Conservation (phyloP, 2,797 vertebrate genomes). For the Acrossocheilus fasciatus region DNA sequence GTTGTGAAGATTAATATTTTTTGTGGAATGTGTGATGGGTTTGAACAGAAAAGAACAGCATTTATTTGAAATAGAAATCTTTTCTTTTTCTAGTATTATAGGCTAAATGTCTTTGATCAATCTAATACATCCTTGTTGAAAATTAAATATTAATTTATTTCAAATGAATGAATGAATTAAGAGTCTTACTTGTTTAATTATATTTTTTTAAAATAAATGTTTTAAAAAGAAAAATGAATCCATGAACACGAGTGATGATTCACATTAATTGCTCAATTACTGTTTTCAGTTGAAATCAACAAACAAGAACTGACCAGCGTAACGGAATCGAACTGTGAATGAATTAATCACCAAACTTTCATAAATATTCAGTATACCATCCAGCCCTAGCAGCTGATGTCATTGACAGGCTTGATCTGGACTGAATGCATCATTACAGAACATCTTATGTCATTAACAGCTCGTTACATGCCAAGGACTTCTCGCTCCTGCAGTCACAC, state of each 20-base stretch:
- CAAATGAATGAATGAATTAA: no score
- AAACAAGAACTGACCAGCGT: not conserved
- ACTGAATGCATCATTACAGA: conserved; percentile 50
- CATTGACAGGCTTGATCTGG: conserved; percentile 39
- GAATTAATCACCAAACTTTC: not conserved
- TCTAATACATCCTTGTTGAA: not conserved
- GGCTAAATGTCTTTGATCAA: not conserved
- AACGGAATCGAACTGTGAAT: not conserved
- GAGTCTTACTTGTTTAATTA: not conserved
- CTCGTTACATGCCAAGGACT: conserved; percentile 54
- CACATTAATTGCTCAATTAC: not conserved
- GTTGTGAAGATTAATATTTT: not conserved
- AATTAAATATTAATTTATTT: not conserved
- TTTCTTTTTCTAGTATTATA: not conserved
- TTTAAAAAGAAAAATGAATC: not conserved
- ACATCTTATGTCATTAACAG: conserved; percentile 53
- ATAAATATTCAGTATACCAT: not conserved
- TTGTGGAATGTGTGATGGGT: not conserved
- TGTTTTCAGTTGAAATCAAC: not conserved
- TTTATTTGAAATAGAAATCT: not conserved
- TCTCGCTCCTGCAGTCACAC: conserved; percentile 51
- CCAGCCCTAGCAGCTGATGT: not conserved
- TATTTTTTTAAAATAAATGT: not conserved
- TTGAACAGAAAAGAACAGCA: not conserved
- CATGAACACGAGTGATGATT: not conserved